Evolutionary conservation across 2,888 invertebrate genomes (phyloP).

Genomic region (Cheilosia pagana): DNA sequence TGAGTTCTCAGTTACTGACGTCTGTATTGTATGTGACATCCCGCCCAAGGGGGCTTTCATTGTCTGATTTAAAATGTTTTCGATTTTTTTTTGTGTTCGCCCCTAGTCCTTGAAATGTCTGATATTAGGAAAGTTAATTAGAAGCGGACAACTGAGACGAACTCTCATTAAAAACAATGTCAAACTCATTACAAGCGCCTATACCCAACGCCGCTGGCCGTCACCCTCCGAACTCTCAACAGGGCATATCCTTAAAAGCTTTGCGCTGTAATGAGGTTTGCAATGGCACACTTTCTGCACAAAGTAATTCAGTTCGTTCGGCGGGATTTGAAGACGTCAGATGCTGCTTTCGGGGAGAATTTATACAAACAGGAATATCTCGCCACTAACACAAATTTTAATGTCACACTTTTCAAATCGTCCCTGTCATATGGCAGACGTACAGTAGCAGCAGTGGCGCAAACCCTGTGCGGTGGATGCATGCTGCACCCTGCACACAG

Average conservation of each 20-base stretch:
- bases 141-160: slow-evolving; percentile 62
- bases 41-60: slow-evolving; percentile 16
- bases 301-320: slow-evolving; percentile 43
- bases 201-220: background rate
- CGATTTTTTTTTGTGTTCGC: background rate
- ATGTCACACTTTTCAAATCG: slow-evolving; percentile 58
- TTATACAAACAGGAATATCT: slow-evolving; percentile 6
- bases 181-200: slow-evolving; percentile 59
- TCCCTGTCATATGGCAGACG: slow-evolving; percentile 19
- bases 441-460: background rate
- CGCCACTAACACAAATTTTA: slow-evolving; percentile 43
- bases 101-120: slow-evolving; percentile 27
- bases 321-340: slow-evolving; percentile 43
- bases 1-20: slow-evolving; percentile 16
- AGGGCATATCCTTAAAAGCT: slow-evolving; percentile 48
- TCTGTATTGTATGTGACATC: slow-evolving; percentile 25
- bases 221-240: background rate
- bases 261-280: slow-evolving; percentile 61
- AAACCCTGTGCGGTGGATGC: slow-evolving; percentile 18
- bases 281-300: slow-evolving; percentile 34
- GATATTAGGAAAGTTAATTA: slow-evolving; percentile 57
- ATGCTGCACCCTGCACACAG: slow-evolving; percentile 35
- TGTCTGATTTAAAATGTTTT: slow-evolving; percentile 7
- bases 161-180: slow-evolving; percentile 60
- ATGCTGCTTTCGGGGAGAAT: slow-evolving; percentile 16